Conservation (phyloP, 2,888 invertebrate species). For the Hirtodrosophila cameraria region DNA sequence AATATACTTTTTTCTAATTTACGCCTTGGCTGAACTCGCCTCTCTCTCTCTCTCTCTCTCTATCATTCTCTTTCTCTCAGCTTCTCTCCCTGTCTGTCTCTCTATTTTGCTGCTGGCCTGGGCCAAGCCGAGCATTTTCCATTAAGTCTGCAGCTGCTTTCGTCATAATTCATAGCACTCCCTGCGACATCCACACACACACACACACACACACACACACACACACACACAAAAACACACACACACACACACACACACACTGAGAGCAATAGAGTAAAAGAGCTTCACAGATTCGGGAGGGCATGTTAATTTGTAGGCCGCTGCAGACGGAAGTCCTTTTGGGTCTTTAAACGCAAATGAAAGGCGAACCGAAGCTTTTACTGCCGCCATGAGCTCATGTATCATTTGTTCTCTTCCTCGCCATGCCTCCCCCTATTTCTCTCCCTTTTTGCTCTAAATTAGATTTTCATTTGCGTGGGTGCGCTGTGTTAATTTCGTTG, state of each 20-base stretch:
- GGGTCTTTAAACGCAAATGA: conserved; percentile 78
- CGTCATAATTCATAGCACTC: conserved; percentile 69
- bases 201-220: conserved; percentile 22
- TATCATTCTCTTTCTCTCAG: too few relatives aligned
- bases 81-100: neutral
- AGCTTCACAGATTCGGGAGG: conserved; percentile 57
- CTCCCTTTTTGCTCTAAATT: conserved; percentile 57
- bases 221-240: conserved; percentile 16
- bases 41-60: neutral
- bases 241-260: conserved; percentile 14
- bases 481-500: conserved; percentile 21
- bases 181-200: conserved; percentile 37
- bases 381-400: conserved; percentile 68
- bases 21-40: conserved; percentile 65
- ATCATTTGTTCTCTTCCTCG: conserved; percentile 53
- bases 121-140: conserved; percentile 56
- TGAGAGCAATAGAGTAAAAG: conserved; percentile 19
- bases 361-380: conserved; percentile 71
- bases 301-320: conserved; percentile 76
- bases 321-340: conserved; percentile 73
- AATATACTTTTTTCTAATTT: conserved; percentile 66
- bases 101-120: conserved; percentile 5
- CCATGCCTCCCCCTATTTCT: neutral
- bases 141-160: conserved; percentile 77
- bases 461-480: conserved; percentile 68